Evolutionary conservation across 1,140 invertebrate species (phyloP).

Genomic region (Potamilus streckersoni): DNA sequence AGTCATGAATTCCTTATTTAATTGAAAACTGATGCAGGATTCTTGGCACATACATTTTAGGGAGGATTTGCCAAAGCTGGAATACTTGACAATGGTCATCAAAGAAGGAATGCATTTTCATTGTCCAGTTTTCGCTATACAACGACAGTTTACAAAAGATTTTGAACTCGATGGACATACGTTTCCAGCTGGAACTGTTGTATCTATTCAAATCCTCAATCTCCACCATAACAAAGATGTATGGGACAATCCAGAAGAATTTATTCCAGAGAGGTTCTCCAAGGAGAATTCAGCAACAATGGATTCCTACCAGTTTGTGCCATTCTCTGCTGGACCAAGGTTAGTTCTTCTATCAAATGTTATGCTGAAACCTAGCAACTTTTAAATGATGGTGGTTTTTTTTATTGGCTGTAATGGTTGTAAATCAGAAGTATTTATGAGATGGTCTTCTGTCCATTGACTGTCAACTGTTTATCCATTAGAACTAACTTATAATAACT

Average conservation of each 20-base stretch:
- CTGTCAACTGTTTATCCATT: too few species aligned
- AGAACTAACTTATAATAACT: too few species aligned
- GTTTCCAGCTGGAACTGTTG: conserved; percentile 35
- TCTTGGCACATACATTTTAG: conserved; percentile 15
- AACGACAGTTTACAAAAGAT: conserved; percentile 78
- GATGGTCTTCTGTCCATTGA: too few species aligned
- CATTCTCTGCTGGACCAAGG: conserved; percentile 51
- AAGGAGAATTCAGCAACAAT: conserved; percentile 36
- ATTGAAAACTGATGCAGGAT: background rate
- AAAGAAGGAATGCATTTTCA: conserved; percentile 66
- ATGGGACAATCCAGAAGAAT: conserved; percentile 41
- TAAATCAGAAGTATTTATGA: too few species aligned
- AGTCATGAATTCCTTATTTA: background rate
- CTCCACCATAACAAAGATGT: conserved; percentile 40
- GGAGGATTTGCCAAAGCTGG: conserved; percentile 52
- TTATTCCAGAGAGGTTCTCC: conserved; percentile 39
- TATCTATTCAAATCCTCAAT: conserved; percentile 29
- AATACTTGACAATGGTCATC: conserved; percentile 63
- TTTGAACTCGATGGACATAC: conserved; percentile 57
- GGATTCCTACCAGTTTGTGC: conserved; percentile 35
- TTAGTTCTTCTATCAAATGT: background rate
- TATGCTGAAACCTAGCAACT: too few species aligned
- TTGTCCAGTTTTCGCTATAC: conserved; percentile 75
- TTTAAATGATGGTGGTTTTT: too few species aligned
- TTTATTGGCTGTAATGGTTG: too few species aligned